These are phyloP conservation scores for Parelbella ahira DNA, from an alignment of 2,888 invertebrate genomes.

Conservation along the genomic window DNA sequence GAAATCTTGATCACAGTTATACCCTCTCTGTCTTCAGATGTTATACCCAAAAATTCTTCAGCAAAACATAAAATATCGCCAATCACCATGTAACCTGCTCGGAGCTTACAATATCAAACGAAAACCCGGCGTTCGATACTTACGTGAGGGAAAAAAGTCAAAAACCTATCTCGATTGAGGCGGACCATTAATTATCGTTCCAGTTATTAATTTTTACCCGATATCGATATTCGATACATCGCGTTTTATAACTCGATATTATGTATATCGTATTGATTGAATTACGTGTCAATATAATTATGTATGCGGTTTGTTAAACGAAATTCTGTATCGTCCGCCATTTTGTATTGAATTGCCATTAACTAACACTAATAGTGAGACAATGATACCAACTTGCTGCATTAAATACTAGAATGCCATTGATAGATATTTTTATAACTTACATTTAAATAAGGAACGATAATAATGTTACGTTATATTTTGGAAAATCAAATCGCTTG, in stretches of 20 bases:
- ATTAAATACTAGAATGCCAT: no score
- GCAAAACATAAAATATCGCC: no score
- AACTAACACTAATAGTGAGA: no score
- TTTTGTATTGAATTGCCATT: conserved; percentile 5
- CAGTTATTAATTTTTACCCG: conserved; percentile 26
- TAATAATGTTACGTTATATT: no score
- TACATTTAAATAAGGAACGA: no score
- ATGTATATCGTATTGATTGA: conserved; percentile 14
- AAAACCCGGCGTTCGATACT: not conserved
- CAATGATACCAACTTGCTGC: no score
- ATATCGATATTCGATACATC: conserved; percentile 24
- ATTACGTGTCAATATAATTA: conserved; percentile 17
- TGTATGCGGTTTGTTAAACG: conserved; percentile 14
- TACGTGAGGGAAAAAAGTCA: conserved; percentile 12
- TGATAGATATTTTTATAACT: no score
- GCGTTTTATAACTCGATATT: conserved; percentile 14
- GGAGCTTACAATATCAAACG: not conserved
- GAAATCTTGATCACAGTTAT: no score
- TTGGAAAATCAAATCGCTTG: no score
- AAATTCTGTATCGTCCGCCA: conserved; percentile 23
- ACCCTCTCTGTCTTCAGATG: no score
- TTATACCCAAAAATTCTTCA: no score
- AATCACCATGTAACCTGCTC: no score
- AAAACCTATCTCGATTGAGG: conserved; percentile 16
- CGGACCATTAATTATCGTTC: conserved; percentile 19